phyloP scores from a whole-genome alignment of 2,888 invertebrate species.

The Augochlorella aurata region DNA sequence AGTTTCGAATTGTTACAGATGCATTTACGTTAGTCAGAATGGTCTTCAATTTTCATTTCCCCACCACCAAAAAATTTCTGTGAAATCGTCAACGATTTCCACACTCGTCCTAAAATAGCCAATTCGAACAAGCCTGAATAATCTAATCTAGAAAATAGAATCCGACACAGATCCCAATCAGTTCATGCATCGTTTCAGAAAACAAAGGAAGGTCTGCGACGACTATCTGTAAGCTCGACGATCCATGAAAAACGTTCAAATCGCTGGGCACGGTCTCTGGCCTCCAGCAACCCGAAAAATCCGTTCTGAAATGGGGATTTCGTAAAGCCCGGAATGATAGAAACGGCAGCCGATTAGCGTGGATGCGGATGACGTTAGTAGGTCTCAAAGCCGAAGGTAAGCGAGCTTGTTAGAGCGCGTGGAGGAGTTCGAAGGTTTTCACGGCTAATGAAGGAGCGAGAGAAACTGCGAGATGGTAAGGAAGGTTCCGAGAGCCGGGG shows the following conservation, averaged over 20 bases:
- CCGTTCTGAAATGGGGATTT: not conserved
- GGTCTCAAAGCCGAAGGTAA: slow-evolving; percentile 63
- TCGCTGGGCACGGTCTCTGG: not conserved
- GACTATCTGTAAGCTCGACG: not conserved
- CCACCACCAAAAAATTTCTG: no score
- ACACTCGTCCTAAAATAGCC: no score
- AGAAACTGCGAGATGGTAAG: not conserved
- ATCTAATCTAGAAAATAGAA: no score
- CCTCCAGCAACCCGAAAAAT: not conserved
- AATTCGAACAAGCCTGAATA: no score
- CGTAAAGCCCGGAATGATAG: not conserved
- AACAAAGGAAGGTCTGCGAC: not conserved
- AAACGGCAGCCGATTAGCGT: slow-evolving; percentile 33
- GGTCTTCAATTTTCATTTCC: no score
- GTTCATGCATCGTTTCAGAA: not conserved
- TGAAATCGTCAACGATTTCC: no score
- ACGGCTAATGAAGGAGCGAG: slow-evolving; percentile 34
- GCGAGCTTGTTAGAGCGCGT: slow-evolving; percentile 69
- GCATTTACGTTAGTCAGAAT: no score
- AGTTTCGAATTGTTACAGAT: no score
- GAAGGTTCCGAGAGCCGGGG: not conserved
- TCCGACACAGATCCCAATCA: not conserved
- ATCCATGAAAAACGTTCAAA: not conserved
- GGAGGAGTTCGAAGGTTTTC: slow-evolving; percentile 67
- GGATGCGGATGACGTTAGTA: slow-evolving; percentile 36